Percentiles rank a stretch among this genome's conserved stretches.
Conservation (phyloP, 2,888 invertebrate genomes). For the Meloe dianella region DNA sequence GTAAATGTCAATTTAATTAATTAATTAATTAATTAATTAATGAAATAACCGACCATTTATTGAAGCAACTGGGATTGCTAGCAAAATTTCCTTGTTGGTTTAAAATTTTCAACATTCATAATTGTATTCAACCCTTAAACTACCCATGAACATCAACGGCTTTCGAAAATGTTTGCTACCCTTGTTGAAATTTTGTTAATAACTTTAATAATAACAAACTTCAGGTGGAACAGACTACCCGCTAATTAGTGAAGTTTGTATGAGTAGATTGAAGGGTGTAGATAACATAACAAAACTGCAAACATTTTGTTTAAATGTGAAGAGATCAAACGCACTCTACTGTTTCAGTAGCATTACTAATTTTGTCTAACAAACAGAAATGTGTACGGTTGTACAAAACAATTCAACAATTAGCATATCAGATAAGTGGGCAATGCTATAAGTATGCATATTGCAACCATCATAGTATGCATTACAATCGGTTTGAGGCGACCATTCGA, state of each 20-base stretch:
- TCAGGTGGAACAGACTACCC: background rate
- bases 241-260: slow-evolving; percentile 9
- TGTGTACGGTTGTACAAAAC: background rate
- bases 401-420: background rate
- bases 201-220: slow-evolving; percentile 7
- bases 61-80: background rate
- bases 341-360: background rate
- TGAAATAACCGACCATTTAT: background rate
- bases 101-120: slow-evolving; percentile 4
- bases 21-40: background rate
- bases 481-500: background rate
- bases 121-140: slow-evolving; percentile 4
- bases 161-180: background rate
- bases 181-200: slow-evolving; percentile 7
- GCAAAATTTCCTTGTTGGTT: background rate
- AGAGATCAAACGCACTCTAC: background rate
- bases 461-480: background rate
- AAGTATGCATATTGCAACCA: slow-evolving; percentile 5
- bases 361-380: background rate
- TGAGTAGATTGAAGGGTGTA: background rate
- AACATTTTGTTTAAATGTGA: background rate
- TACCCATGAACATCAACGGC: background rate
- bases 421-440: background rate
- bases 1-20: background rate
- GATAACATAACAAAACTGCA: background rate